Percentiles rank a stretch among this genome's conserved stretches.
phyloP scores from a whole-genome alignment of 1,140 invertebrate species.

The Palaemon carinicauda region DNA sequence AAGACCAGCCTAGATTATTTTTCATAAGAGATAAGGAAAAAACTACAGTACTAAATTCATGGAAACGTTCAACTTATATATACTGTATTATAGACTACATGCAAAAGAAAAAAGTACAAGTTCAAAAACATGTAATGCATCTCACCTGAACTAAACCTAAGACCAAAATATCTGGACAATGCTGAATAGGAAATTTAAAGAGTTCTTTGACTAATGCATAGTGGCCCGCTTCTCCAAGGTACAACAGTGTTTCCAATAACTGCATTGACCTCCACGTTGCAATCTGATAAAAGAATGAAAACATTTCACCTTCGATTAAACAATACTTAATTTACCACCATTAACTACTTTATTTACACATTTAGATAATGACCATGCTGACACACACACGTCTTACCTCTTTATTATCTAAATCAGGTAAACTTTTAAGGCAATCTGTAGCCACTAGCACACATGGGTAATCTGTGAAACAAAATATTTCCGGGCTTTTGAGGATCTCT shows the following conservation, averaged over 20 bases:
- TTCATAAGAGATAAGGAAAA: too few relatives aligned
- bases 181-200: constrained; percentile 89
- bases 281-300: neutral
- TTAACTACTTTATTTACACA: neutral
- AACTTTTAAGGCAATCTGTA: constrained; percentile 89
- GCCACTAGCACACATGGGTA: constrained; percentile 84
- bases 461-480: constrained; percentile 94
- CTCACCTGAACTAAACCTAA: constrained; percentile 86
- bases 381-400: constrained; percentile 71
- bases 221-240: constrained; percentile 85
- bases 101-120: neutral
- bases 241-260: constrained; percentile 85
- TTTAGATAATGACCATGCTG: neutral
- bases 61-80: too few relatives aligned
- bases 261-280: constrained; percentile 78
- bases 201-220: constrained; percentile 85
- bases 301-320: neutral
- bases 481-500: constrained; percentile 87
- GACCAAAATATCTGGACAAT: constrained; percentile 92
- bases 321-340: too few relatives aligned
- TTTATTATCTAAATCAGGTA: constrained; percentile 90
- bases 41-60: too few relatives aligned
- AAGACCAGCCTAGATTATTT: too few relatives aligned
- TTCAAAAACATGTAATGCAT: neutral
- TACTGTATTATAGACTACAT: too few relatives aligned